phyloP scores from a whole-genome alignment of 1,140 invertebrate genomes.

The Theocolax elegans region DNA sequence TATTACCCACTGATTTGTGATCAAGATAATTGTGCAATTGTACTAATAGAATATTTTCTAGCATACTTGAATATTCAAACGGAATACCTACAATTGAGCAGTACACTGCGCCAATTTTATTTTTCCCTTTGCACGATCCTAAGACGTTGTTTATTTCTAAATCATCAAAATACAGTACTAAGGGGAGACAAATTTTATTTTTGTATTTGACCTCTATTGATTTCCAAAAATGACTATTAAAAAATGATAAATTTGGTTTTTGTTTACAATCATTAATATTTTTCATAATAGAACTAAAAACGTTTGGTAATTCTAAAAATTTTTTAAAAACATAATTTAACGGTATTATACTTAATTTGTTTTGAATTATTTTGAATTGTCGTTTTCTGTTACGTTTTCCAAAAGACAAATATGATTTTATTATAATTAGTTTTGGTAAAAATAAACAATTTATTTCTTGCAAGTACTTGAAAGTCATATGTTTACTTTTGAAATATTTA shows the following conservation, averaged over 20 bases:
- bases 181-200: slow-evolving; percentile 3
- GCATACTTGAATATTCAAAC: background rate
- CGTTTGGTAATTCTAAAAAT: slow-evolving; percentile 22
- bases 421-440: background rate
- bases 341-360: background rate
- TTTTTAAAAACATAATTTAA: slow-evolving; percentile 19
- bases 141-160: slow-evolving; percentile 24
- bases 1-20: slow-evolving; percentile 7
- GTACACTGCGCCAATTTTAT: slow-evolving; percentile 26
- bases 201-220: background rate
- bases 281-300: slow-evolving; percentile 2
- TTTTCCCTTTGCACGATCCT: background rate
- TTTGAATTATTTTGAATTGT: background rate
- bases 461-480: slow-evolving; percentile 14
- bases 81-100: slow-evolving; percentile 20
- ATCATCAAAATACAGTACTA: slow-evolving; percentile 20
- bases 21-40: slow-evolving; percentile 15
- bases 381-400: background rate
- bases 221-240: slow-evolving; percentile 10
- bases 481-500: slow-evolving; percentile 10
- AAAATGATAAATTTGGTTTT: background rate
- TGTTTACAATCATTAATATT: background rate
- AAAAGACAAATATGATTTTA: background rate
- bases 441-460: slow-evolving; percentile 9
- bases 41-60: slow-evolving; percentile 34